phyloP scores from a whole-genome alignment of 2,888 invertebrate genomes.

The Chydorus sphaericus region DNA sequence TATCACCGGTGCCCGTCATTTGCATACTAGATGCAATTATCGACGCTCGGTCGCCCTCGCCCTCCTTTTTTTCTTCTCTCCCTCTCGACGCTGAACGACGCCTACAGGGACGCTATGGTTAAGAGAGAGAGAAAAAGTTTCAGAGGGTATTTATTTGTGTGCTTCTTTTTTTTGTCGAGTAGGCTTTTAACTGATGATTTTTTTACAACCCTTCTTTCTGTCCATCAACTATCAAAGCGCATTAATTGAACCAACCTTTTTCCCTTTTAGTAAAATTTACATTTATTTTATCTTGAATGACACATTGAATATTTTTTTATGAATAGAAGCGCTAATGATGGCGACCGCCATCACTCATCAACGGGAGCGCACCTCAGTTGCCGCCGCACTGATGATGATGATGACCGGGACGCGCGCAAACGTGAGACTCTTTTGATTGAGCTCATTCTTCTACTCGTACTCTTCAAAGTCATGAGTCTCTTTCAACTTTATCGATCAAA shows the following conservation, averaged over 20 bases:
- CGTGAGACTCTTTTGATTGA: background rate
- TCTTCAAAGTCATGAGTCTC: background rate
- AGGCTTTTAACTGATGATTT: slow-evolving; percentile 8
- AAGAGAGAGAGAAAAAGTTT: background rate
- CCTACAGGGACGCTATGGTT: background rate
- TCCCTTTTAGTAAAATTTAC: no score
- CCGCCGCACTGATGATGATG: background rate
- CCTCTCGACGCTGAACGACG: background rate
- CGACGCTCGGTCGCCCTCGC: slow-evolving; percentile 15
- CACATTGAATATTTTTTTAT: no score
- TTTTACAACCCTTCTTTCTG: background rate
- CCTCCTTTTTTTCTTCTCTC: slow-evolving; percentile 4
- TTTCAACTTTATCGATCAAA: background rate
- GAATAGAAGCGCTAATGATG: slow-evolving; percentile 3
- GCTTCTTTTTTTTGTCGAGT: background rate
- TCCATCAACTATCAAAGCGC: background rate
- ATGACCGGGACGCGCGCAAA: no score
- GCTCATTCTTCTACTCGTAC: background rate
- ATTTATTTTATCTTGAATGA: no score
- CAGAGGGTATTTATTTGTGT: slow-evolving; percentile 1
- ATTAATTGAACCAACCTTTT: no score
- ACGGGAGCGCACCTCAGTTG: background rate
- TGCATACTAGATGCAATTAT: slow-evolving; percentile 16
- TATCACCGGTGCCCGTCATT: slow-evolving; percentile 14
- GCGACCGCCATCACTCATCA: background rate